Base-by-base conservation (phyloP, 1,140 invertebrate species). In the Sarcophaga peregrina region DNA sequence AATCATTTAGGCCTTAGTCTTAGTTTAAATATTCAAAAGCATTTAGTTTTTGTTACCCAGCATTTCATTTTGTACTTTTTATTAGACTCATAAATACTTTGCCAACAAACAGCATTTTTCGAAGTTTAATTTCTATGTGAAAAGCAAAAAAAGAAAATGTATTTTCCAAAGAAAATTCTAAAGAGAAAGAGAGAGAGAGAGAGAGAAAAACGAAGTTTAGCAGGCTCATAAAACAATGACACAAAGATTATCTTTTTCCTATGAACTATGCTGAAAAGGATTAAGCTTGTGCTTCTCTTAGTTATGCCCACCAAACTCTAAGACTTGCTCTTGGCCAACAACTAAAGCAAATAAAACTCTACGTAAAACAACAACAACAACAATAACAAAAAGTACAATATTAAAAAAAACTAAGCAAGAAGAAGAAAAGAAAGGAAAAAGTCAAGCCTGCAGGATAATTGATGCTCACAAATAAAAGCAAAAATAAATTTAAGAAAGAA, bases 151-250 rank as follows among this genome's bases (percentile, higher is more conserved):
- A 37, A 37, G 4, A 37, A 37, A 2, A 37, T n/a, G n/a, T n/a
- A 37, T 2, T 37, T 37, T 37, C 25, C 1, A 37, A 37, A 37
- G 25, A 37, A 37, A 37, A 37, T 37, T 37, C 25, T 37, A 37
- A 37, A 37, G 25, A 37, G 25, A 37, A 4, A 37, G 1, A 37
- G 25, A 37, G 25, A 37, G 25, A 37, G 25, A 37, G 25, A 37
- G 25, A 37, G 25, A 37, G 25, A n/a, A 58, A 58, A 58, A 13
- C 0, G 13, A 58, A 58, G n/a, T n/a, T 58, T 13, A 58, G 11
- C 9, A 68, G 62, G n/a, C 20, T 68, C 17, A 58, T 68, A 68
- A 68, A 68, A 68, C 62, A 68, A 68, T 68, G 62, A 68, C 62
- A n/a, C 1, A 37, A 37, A 37, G 62, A 68, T 68, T 68, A 8